Evolutionary conservation across 2,113 vertebrate genomes (phyloP).

Genomic region (Diadophis punctatus): DNA sequence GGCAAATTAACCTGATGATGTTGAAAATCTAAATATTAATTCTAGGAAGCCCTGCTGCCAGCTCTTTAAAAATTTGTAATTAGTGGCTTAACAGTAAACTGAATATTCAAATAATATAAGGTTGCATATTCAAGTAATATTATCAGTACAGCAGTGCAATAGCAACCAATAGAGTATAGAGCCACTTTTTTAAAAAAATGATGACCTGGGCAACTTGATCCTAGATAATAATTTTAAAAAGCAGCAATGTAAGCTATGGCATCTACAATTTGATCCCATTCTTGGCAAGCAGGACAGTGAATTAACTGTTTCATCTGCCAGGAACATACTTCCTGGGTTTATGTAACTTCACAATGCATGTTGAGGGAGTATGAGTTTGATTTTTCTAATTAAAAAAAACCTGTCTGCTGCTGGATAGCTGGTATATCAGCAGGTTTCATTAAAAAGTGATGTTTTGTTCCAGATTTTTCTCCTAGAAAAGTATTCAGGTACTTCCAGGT

Average conservation of each 20-base stretch:
- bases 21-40: slow-evolving; percentile 5
- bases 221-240: not conserved
- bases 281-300: not conserved
- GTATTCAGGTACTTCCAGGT: not conserved
- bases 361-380: not conserved
- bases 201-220: not conserved
- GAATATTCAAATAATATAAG: not conserved
- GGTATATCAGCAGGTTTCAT: not conserved
- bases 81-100: not conserved
- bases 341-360: not conserved
- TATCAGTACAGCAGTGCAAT: not conserved
- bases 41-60: not conserved
- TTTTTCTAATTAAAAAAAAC: not conserved
- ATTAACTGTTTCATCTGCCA: not conserved
- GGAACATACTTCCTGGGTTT: not conserved
- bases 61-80: not conserved
- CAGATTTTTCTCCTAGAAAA: not conserved
- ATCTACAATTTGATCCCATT: not conserved
- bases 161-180: not conserved
- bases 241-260: not conserved
- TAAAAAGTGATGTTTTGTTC: not conserved
- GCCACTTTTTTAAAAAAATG: not conserved
- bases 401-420: not conserved
- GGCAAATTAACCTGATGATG: not conserved
- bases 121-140: not conserved